These are phyloP conservation scores for Sepiola atlantica DNA, from an alignment of 2,888 invertebrate genomes.

Conservation along the genomic window DNA sequence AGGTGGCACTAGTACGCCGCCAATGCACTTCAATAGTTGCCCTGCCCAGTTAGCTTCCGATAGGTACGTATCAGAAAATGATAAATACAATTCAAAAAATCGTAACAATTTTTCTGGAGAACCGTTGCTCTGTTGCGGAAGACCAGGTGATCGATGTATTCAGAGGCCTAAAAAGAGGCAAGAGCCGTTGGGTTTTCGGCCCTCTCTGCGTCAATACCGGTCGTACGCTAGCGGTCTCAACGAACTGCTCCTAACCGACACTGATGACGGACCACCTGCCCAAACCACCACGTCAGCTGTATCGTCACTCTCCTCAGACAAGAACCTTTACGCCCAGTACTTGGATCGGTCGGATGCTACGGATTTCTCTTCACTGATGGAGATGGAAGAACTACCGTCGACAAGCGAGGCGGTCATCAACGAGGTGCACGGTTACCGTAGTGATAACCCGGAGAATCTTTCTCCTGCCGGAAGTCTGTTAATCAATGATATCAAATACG, in stretches of 20 bases:
- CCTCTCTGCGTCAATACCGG: constrained; percentile 35
- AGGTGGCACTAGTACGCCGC: neutral
- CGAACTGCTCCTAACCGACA: neutral
- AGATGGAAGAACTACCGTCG: neutral
- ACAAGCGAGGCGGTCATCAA: neutral
- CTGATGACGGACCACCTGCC: neutral
- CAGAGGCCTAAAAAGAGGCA: neutral
- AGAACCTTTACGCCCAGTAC: neutral
- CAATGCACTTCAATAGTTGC: neutral
- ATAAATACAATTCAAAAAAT: neutral
- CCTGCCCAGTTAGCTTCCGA: neutral
- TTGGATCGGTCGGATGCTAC: constrained; percentile 35
- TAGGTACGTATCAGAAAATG: neutral
- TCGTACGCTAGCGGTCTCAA: constrained; percentile 36
- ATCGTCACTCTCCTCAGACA: neutral
- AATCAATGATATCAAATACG: neutral
- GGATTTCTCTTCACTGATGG: neutral
- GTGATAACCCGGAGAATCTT: neutral
- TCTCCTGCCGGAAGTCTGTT: neutral
- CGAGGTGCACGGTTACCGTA: neutral
- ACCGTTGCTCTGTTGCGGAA: neutral
- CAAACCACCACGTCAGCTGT: neutral
- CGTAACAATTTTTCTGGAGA: neutral
- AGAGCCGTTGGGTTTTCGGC: neutral
- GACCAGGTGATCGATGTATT: neutral